Evolutionary conservation across 2,797 vertebrate species (phyloP).

Genomic region (Menidia menidia): DNA sequence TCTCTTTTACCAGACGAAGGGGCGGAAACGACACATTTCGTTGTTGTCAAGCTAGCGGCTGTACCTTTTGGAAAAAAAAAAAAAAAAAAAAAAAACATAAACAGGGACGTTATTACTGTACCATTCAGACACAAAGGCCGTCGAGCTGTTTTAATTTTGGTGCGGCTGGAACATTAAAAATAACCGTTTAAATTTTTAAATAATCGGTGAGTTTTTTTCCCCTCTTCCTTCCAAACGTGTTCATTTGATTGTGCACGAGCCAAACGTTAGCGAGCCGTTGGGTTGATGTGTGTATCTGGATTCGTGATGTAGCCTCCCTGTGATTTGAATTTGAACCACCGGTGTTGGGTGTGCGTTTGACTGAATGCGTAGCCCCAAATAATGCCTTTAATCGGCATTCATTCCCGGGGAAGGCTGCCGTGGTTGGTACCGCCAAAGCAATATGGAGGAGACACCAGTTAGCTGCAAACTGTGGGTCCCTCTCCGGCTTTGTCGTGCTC

Average conservation of each 20-base stretch:
- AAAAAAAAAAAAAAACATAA: constrained; percentile 38
- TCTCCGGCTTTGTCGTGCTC: constrained; percentile 50
- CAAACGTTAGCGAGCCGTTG: constrained; percentile 14
- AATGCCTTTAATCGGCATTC: not conserved
- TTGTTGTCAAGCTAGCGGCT: constrained; percentile 43
- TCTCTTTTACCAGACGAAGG: constrained; percentile 56
- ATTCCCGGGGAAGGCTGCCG: not conserved
- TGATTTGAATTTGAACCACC: too few relatives aligned
- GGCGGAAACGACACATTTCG: constrained; percentile 66
- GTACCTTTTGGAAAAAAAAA: constrained; percentile 30
- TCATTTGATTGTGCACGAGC: constrained; percentile 46
- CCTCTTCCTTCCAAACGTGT: constrained; percentile 39
- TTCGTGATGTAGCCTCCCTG: not conserved
- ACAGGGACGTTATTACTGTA: not conserved
- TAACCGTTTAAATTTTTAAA: constrained; percentile 19
- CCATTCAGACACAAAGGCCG: not conserved
- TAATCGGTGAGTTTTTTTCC: constrained; percentile 70
- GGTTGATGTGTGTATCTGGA: constrained; percentile 5
- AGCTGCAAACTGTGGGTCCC: constrained; percentile 22
- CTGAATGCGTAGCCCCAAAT: rapidly evolving
- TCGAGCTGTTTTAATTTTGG: constrained; percentile 11
- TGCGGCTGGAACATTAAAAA: constrained; percentile 15
- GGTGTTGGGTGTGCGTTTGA: not conserved
- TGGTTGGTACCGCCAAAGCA: constrained; percentile 42
- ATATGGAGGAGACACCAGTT: constrained; percentile 66